Percentiles rank a stretch among this genome's conserved stretches.
These are phyloP conservation scores for Podarcis muralis DNA, from an alignment of 2,113 vertebrate genomes.

Conservation along the genomic window DNA sequence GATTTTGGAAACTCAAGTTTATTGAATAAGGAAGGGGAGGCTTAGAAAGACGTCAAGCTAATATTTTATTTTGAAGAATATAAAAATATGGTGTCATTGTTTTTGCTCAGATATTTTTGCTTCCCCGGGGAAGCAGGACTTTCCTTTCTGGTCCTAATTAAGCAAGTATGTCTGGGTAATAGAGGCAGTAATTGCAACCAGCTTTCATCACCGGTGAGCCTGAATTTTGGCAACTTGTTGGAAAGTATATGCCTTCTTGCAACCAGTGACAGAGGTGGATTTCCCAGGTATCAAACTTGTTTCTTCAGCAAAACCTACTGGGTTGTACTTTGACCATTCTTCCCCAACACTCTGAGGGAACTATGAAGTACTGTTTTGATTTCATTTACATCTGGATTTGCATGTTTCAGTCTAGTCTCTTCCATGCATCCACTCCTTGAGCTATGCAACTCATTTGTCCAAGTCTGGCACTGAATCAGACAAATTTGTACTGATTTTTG, in stretches of 20 bases:
- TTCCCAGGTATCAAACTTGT: background rate
- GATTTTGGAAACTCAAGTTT: background rate
- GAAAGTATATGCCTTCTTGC: background rate
- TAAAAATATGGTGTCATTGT: background rate
- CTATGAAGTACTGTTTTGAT: background rate
- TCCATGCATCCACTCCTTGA: no score
- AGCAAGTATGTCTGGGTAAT: background rate
- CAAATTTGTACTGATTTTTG: no score
- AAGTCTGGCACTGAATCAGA: no score
- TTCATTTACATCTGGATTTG: background rate
- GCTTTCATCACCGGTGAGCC: background rate
- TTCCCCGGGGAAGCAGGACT: background rate
- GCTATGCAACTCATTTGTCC: no score
- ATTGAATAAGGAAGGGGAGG: background rate
- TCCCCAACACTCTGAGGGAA: background rate
- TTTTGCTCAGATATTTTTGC: background rate
- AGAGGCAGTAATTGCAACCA: background rate
- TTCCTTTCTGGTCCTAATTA: constrained; percentile 11
- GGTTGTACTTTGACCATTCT: background rate
- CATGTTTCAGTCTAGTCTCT: background rate
- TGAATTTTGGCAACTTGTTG: background rate
- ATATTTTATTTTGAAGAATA: background rate
- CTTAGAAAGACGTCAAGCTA: background rate
- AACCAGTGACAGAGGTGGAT: background rate
- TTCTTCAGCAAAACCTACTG: background rate